Base-by-base conservation (phyloP, 2,113 vertebrate genomes). In the Periophthalmodon schlosseri region DNA sequence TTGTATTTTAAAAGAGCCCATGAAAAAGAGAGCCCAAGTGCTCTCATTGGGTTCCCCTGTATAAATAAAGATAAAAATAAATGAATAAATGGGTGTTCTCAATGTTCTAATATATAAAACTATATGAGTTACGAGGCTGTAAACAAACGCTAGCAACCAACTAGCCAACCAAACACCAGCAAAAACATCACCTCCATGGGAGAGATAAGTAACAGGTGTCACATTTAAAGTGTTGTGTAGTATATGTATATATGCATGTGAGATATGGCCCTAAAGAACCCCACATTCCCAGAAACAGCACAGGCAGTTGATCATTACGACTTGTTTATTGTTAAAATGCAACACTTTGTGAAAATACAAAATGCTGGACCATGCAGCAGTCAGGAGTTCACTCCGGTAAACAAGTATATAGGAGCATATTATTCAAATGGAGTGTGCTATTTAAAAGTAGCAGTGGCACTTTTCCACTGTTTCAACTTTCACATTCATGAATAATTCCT, bases 391-490 rank as follows among this genome's bases (percentile, higher is more conserved):
- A 57, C 21, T 21, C 63, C 20, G 16, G 18, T 65, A 65, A 46
- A 61, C 54, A 57, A 16, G 10, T 39, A 28, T 20, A 49, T 54
- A 66, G 50, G 21, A 14, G 71, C n/a, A 24, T 9, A 23, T 66
- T 74, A 56, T 56, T 67, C 61, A 73, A 49, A 66, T 63, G 5
- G n/a, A 56, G 39, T 66, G 47, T 56, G 60, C 47, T 47, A 14
- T 61, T 71, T 71, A 39, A 71, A 71, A 71, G n/a, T 52, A 61
- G 46, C 67, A 69, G n/a, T 12, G 39, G 36, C 52, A 61, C 15
- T 36, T 0, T 36, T 77, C 28, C 21, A 14, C 58, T 36, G 39
- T 64, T 54, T 70, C 33, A 49, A n/a, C 68, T 67, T 33, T 67
- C 36, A n/a, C 23, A 44, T 39, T 69, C 28, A 21, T 57, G 28